Percentiles rank a stretch among this genome's conserved stretches.
Conservation (phyloP, 2,113 vertebrate species). For the Hemicordylus capensis region DNA sequence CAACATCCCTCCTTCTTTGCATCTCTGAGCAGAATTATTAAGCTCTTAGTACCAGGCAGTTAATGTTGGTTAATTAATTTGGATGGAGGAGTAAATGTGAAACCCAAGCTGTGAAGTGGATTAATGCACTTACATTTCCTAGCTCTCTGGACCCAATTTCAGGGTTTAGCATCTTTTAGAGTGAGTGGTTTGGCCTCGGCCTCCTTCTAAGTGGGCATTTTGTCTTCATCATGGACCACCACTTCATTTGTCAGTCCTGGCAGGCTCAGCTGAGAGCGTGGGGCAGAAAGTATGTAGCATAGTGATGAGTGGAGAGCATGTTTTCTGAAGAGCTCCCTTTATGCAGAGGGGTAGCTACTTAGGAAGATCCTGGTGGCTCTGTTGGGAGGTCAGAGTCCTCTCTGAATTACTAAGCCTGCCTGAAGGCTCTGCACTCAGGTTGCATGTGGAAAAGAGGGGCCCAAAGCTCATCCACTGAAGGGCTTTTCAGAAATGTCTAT, state of each 20-base stretch:
- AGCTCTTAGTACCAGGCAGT: conserved; percentile 25
- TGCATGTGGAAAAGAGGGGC: background rate
- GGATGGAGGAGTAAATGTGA: conserved; percentile 26
- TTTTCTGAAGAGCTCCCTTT: background rate
- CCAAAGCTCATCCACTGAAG: background rate
- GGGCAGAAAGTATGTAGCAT: background rate
- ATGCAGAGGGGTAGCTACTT: background rate
- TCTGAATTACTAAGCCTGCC: background rate
- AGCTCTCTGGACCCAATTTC: conserved; percentile 32
- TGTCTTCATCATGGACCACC: conserved; percentile 60
- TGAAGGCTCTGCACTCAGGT: background rate
- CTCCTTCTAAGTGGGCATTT: conserved; percentile 58
- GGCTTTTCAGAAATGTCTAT: background rate
- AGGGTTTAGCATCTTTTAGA: conserved; percentile 25
- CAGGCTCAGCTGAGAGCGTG: conserved; percentile 23
- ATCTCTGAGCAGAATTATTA: conserved; percentile 10
- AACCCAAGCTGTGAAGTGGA: conserved; percentile 47
- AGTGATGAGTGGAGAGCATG: background rate
- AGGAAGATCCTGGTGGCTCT: background rate
- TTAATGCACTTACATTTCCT: conserved; percentile 52
- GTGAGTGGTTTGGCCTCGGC: conserved; percentile 28
- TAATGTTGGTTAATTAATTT: conserved; percentile 59
- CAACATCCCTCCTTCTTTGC: background rate
- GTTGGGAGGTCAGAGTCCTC: background rate
- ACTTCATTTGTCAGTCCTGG: conserved; percentile 67